Base-by-base conservation (phyloP, 2,888 invertebrate genomes). In the Melieria crassipennis region DNA sequence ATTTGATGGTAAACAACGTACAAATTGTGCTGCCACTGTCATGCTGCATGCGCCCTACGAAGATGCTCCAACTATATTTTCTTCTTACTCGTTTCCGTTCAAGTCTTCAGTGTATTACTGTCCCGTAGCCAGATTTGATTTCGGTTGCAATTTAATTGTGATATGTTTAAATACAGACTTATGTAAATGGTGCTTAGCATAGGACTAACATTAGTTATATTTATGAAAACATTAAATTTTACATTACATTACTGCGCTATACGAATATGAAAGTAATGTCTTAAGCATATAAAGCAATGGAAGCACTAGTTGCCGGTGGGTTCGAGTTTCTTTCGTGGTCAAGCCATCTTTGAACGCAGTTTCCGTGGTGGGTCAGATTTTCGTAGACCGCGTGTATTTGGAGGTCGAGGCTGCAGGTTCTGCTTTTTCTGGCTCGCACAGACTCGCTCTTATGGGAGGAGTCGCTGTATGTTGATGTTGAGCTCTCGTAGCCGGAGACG, bases 331-430 rank as follows among this genome's bases (percentile, higher is more conserved):
- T 70, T 55, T 88, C 89, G 78, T 88, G 89, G 77, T 89, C 89
- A 70, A 90, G 81, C 90, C 90, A 90, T 77, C 89, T 89, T 75
- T 89, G 89, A 68, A 89, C 86, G 77, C 89, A 88, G 62, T 88
- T 83, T 62, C 72, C 69, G 65, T 74, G 73, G 70, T 76, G 87
- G 83, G 77, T 88, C 57, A 88, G 78, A 77, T 89, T 89, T 78
- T 88, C 88, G 82, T 89, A 89, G 77, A 89, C 87, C 76, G 90
- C 87, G 75, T 88, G 88, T 78, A 90, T 81, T 84, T 89, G 89
- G 80, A 89, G 86, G 78, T 89, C 89, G 79, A 89, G 81, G 80
- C 88, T 88, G 80, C 89, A 89, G 71, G 76, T 76, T 73, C 78
- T 73, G 64, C 77, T 74, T 72, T 71, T 73, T 43, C 58, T 76